A percentile compares a stretch with the other conserved stretches of the same genome.
phyloP scores from a whole-genome alignment of 2,797 vertebrate genomes.

The Helostoma temminkii region DNA sequence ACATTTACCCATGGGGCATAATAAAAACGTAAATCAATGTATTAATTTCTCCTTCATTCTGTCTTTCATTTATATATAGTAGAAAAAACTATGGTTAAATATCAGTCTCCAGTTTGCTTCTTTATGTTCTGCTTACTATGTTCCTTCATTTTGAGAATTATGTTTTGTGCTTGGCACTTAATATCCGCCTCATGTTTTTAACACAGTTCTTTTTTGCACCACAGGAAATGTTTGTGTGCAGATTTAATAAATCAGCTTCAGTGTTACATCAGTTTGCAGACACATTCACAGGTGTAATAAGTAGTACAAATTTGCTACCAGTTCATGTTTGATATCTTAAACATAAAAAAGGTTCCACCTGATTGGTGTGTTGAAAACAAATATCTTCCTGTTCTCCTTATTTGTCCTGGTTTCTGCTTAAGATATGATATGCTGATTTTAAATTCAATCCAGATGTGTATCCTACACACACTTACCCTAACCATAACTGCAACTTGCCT shows the following conservation, averaged over 20 bases:
- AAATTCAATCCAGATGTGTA: too few relatives aligned
- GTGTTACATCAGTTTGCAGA: neutral
- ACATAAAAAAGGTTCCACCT: neutral
- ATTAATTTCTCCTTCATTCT: neutral
- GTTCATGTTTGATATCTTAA: neutral
- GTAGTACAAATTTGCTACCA: neutral
- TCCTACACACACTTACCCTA: too few relatives aligned
- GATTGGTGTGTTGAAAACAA: constrained; percentile 13
- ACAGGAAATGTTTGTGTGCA: neutral
- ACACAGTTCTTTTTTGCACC: neutral
- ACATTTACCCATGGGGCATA: neutral
- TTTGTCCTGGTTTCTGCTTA: too few relatives aligned
- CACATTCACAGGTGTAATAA: neutral
- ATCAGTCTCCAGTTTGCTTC: neutral
- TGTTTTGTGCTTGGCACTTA: neutral
- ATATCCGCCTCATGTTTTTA: neutral
- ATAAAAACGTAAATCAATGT: constrained; percentile 20
- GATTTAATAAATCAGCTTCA: neutral
- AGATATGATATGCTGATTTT: too few relatives aligned
- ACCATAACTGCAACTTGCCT: too few relatives aligned
- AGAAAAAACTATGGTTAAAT: neutral
- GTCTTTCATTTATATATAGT: too few relatives aligned
- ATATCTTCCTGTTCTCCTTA: neutral
- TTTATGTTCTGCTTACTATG: neutral
- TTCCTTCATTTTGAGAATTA: too few relatives aligned